Evolutionary conservation across 1,140 invertebrate species (phyloP), one percentile per base, ranked within the genome.

Genomic region (Leptopilina boulardi): DNA sequence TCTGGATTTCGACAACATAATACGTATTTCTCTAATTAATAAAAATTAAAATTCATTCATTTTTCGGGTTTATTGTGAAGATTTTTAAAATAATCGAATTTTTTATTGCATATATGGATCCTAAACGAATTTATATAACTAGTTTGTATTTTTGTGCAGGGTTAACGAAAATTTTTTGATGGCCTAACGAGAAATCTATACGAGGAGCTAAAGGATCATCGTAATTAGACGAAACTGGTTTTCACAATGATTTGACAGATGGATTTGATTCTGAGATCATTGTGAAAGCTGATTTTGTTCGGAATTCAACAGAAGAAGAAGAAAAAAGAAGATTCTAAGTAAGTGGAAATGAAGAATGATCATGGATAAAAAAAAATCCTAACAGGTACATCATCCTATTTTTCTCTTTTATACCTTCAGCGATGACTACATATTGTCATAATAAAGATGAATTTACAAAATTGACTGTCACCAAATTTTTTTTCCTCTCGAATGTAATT

Each of bases 281-380:
- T 96, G 95, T 96, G 95, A 96, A 96, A 96, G 95, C 95, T 96
- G 94, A 95, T 96, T 96, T 96, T 95, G 95, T 96, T 94, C 91
- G 87, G 56, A 84, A 83, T 70, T 85, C 89, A 74, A 81, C 89
- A 71, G 44, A 71, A 44, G 73, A 54, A 74, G 15, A n/a, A 77
- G 47, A n/a, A 19, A 77, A 76, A 47, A 70, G 73, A 56, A 66
- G 18, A 73, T 21, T 2, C n/a, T 21, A 19, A 44, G n/a, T n/a
- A n/a, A 73, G 18, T 51, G 11, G 18, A 38, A 54, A 56, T 38
- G 30, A 47, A 21, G 19, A 66, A 66, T 30, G 59, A 23, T 59
- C 56, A 66, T 23, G 11, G 10, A 59, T 26, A 3, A 66, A 21
- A 54, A 54, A 54, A 66, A 66, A 15, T 59, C 26, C 26, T 15